Conservation (phyloP, 1,140 invertebrate species). For the Megathymus violae region DNA sequence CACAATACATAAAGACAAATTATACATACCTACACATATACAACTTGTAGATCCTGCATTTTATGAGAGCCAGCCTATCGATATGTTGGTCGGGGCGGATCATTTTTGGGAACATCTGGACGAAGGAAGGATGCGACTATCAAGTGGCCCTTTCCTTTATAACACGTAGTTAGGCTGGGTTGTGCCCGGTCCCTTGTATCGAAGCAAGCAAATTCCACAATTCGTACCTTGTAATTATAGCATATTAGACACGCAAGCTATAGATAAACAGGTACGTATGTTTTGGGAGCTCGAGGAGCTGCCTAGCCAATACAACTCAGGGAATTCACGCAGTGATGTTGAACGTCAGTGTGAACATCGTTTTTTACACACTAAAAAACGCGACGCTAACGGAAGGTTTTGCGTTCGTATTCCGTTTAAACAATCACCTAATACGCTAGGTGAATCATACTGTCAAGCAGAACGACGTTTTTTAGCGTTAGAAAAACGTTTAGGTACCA, state of each 20-base stretch:
- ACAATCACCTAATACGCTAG: slow-evolving; percentile 22
- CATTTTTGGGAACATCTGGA: slow-evolving; percentile 6
- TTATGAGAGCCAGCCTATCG: slow-evolving; percentile 8
- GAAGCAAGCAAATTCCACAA: neutral
- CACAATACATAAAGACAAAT: slow-evolving; percentile 10
- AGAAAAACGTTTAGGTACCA: slow-evolving; percentile 7
- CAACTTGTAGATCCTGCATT: slow-evolving; percentile 7
- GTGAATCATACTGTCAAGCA: slow-evolving; percentile 26
- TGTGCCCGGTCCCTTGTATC: slow-evolving; percentile 7
- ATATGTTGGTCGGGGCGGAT: slow-evolving; percentile 19
- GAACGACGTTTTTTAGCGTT: slow-evolving; percentile 26
- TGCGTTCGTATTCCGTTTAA: slow-evolving; percentile 25
- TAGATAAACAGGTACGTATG: slow-evolving; percentile 21
- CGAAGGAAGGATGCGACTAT: neutral
- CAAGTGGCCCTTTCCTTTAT: slow-evolving; percentile 3
- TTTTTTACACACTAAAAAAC: slow-evolving; percentile 19
- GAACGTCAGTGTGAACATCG: slow-evolving; percentile 28
- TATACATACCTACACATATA: slow-evolving; percentile 2
- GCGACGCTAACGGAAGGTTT: slow-evolving; percentile 24
- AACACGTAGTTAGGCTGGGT: slow-evolving; percentile 21
- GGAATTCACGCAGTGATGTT: slow-evolving; percentile 14
- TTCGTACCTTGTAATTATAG: neutral
- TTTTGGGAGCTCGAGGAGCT: slow-evolving; percentile 35
- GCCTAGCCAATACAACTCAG: slow-evolving; percentile 1
- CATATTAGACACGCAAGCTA: neutral